These are phyloP conservation scores for Erebia epiphron DNA, from an alignment of 2,888 invertebrate genomes.

Conservation along the genomic window DNA sequence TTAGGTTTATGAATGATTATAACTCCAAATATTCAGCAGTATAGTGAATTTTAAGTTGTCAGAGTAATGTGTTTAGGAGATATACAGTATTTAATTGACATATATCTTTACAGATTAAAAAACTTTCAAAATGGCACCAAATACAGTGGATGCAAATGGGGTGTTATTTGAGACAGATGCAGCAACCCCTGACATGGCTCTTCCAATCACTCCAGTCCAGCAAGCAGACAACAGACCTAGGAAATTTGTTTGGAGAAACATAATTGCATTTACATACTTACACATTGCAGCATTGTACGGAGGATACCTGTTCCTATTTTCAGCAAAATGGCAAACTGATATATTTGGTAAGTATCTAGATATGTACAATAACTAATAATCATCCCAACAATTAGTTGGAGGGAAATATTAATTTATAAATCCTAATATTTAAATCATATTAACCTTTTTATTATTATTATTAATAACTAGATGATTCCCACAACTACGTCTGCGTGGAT, in stretches of 20 bases:
- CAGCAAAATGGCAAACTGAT: conserved; percentile 88
- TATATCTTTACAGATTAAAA: conserved; percentile 22
- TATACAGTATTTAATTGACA: background rate
- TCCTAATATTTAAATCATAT: too few species aligned
- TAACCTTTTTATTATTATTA: too few species aligned
- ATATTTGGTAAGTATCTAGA: conserved; percentile 85
- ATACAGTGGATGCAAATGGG: conserved; percentile 69
- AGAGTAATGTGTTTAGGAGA: too few species aligned
- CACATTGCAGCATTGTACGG: conserved; percentile 91
- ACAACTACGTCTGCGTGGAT: too few species aligned
- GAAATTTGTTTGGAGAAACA: conserved; percentile 91
- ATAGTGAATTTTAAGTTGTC: too few species aligned
- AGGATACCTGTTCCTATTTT: conserved; percentile 86
- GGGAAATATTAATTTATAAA: too few species aligned
- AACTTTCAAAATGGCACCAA: conserved; percentile 68
- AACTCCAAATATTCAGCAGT: too few species aligned
- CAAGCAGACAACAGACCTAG: conserved; percentile 82
- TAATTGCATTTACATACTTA: conserved; percentile 89
- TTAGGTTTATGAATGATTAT: too few species aligned
- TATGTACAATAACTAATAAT: too few species aligned
- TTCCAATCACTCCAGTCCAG: conserved; percentile 62
- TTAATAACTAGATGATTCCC: too few species aligned
- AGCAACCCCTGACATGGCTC: conserved; percentile 71
- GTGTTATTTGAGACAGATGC: conserved; percentile 77
- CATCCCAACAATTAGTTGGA: too few species aligned